Base-by-base conservation (phyloP, 2,888 invertebrate genomes). In the Pseudanteris insignis region DNA sequence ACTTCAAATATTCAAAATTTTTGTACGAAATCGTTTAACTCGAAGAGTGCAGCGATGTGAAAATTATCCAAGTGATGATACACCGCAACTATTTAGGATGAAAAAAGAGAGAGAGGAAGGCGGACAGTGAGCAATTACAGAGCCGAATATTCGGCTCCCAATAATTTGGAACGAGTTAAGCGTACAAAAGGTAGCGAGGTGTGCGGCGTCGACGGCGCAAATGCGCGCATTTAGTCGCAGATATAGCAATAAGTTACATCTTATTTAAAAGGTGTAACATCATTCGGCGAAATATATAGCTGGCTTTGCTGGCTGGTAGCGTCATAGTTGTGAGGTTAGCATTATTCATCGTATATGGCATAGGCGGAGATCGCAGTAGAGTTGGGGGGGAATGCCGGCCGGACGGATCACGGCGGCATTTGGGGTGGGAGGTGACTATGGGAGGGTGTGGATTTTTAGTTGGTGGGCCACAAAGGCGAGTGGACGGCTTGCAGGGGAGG, bases 381-480 rank as follows among this genome's bases (percentile, higher is more conserved):
- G 64, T 48, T 57, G 41, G 50, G 55, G 61, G 59, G 61, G 62
- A 58, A 58, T 41, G 59, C 55, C 55, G 40, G 53, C 44, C 55
- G 54, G 54, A 58, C 62, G 66, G 67, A 67, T 67, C 67, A 67
- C 65, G 61, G 44, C 59, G 59, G 60, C 66, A 65, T 67, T 69
- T 69, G 67, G 67, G 66, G 66, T 60, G 46, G 65, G 61, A 64
- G 71, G 69, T 67, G 67, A 64, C 64, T 69, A 66, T 67, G 64
- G 67, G 70, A 69, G 18, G 63, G 70, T 72, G 68, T 70, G 69
- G 73, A 73, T 74, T 76, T 76, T 76, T 73, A 74, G 76, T 72
- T 71, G 74, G 68, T 70, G 73, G 74, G 72, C 74, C 72, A 74
- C 74, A 74, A 73, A 75, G 74, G 76, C 75, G 71, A 62, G 71